Base-by-base conservation (phyloP, 2,113 vertebrate species). In the Aspidoscelis tigris region DNA sequence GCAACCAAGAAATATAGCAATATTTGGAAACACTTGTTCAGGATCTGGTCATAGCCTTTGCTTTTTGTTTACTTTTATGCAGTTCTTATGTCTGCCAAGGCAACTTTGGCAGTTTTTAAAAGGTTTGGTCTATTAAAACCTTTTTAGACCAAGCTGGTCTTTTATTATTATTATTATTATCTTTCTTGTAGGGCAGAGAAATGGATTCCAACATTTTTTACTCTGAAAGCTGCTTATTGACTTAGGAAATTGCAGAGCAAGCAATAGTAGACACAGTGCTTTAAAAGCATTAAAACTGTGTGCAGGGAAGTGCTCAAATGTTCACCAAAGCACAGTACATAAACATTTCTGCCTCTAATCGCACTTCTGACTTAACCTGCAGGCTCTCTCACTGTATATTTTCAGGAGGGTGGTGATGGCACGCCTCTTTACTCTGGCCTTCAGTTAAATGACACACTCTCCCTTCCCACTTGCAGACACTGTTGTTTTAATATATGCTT, bases 31-130 rank as follows among this genome's bases (percentile, higher is more conserved):
- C 89, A 90, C 89, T 96, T 95, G 93, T 83, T 94, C 94, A 95
- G 94, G 95, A 92, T 90, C 83, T 91, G 91, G 93, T 93, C 89
- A 94, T 89, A 83, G 85, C 76, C 26, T 39, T 65, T 26, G 10
- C 65, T 78, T n/a, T 43, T 69, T 61, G 41, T 68, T 21, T 80
- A 71, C 64, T 83, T 84, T 87, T 75, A 70, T 70, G 90, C 91
- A 93, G 91, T 92, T 95, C 93, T 94, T 92, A 86, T 90, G 92
- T 95, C 92, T 96, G 94, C 95, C 95, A 96, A 95, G 93, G 95
- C 86, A 91, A 89, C 92, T 94, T 90, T 96, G 95, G 95, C 93
- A 94, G 91, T 94, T 96, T 96, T 96, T 92, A 93, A 96, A 96
- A 95, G 93, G 90, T 93, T 96, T 44, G 71, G 88, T 93, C 91